These are phyloP conservation scores for Chelonoidis abingdonii DNA, from an alignment of 2,113 vertebrate species.

Conservation along the genomic window DNA sequence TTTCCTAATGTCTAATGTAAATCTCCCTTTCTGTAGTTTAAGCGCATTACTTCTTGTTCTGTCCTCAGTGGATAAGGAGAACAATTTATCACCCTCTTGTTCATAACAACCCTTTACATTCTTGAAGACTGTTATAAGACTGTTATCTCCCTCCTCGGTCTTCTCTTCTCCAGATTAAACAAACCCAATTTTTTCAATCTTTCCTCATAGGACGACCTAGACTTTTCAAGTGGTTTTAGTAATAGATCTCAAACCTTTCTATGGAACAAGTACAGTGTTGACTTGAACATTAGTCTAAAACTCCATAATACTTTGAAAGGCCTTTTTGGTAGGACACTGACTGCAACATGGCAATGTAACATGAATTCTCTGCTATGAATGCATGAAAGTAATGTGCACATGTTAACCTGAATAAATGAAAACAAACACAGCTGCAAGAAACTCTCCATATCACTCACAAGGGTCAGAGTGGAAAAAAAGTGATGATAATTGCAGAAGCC, in stretches of 20 bases:
- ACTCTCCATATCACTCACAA: background rate
- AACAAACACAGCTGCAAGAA: background rate
- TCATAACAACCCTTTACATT: no score
- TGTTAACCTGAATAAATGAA: rapidly evolving
- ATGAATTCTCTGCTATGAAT: background rate
- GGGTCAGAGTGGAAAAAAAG: background rate
- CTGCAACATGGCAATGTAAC: background rate
- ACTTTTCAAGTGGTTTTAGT: background rate
- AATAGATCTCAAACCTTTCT: background rate
- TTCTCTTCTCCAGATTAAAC: no score
- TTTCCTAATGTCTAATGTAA: no score
- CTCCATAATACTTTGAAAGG: background rate
- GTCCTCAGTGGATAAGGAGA: no score
- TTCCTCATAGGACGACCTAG: background rate
- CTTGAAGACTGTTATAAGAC: no score
- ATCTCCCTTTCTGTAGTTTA: no score
- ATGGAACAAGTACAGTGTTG: background rate
- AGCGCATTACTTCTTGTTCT: no score
- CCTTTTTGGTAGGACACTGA: background rate
- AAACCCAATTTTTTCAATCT: no score
- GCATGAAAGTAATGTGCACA: background rate
- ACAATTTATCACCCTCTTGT: no score
- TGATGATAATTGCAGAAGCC: background rate
- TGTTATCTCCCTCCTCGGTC: no score
- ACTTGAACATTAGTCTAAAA: background rate